Conservation (phyloP, 1,140 invertebrate genomes). For the Penaeus chinensis region DNA sequence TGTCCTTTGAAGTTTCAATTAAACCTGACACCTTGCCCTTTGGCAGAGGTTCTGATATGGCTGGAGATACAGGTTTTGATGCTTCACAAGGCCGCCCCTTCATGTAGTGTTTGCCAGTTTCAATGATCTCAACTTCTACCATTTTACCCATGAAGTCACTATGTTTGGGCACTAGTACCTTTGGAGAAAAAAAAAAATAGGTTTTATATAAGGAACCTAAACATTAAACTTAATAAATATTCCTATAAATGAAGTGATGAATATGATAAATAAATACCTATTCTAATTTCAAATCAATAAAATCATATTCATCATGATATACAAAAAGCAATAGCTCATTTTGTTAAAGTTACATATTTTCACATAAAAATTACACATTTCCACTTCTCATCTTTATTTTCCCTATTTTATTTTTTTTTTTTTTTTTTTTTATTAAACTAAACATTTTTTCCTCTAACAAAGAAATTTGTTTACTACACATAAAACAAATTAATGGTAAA, state of each 20-base stretch:
- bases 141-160: constrained; percentile 84
- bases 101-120: constrained; percentile 88
- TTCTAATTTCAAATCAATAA: too few relatives aligned
- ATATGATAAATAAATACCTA: too few relatives aligned
- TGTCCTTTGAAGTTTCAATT: neutral
- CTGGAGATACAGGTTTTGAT: constrained; percentile 32
- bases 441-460: neutral
- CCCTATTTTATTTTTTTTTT: too few relatives aligned
- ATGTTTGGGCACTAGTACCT: constrained; percentile 82
- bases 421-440: too few relatives aligned
- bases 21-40: constrained; percentile 50
- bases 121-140: constrained; percentile 81
- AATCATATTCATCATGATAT: too few relatives aligned
- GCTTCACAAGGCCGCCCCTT: constrained; percentile 73
- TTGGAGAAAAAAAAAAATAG: constrained; percentile 63
- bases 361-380: neutral
- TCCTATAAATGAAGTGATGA: too few relatives aligned
- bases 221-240: neutral
- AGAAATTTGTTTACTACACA: too few relatives aligned
- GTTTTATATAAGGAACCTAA: neutral
- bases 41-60: constrained; percentile 41
- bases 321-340: too few relatives aligned
- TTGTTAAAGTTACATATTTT: too few relatives aligned
- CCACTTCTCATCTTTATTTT: neutral
- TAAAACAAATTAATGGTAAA: too few relatives aligned